These are phyloP conservation scores for Cygnus olor DNA, from an alignment of 2,797 vertebrate genomes.

Conservation along the genomic window DNA sequence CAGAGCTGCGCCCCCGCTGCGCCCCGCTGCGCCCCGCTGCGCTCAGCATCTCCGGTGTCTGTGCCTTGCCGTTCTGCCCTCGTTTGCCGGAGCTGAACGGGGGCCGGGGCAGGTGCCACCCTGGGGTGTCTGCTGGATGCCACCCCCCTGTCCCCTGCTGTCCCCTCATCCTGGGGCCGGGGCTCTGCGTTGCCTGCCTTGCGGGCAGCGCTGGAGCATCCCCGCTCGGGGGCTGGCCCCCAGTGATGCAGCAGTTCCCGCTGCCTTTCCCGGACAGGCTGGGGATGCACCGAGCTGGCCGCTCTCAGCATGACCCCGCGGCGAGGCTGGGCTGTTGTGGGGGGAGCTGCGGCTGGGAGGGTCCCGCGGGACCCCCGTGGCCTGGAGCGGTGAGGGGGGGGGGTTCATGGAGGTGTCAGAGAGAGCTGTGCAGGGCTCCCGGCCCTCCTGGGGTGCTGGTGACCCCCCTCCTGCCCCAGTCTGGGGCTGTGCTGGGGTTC, in stretches of 20 bases:
- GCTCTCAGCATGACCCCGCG: background rate
- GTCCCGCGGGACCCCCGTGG: background rate
- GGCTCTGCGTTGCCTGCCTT: background rate
- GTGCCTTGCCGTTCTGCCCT: fast-evolving
- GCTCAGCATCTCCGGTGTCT: fast-evolving
- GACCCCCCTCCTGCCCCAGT: no score
- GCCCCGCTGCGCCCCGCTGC: no score
- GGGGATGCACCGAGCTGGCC: background rate
- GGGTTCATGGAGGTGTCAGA: background rate
- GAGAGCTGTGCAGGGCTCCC: background rate
- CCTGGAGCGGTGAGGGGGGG: no score
- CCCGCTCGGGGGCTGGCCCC: fast-evolving
- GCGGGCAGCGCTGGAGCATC: fast-evolving
- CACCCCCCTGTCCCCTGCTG: background rate
- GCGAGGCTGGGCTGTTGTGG: background rate
- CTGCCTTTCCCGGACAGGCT: background rate
- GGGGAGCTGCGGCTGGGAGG: background rate
- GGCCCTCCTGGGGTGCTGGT: background rate
- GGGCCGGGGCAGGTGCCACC: background rate
- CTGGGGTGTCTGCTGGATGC: background rate
- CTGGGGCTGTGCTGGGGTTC: background rate
- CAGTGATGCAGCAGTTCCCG: background rate
- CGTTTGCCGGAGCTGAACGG: fast-evolving
- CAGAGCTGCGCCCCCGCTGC: background rate
- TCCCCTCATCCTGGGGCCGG: background rate